Conservation (phyloP, 2,113 vertebrate genomes). For the Eretmochelys imbricata region DNA sequence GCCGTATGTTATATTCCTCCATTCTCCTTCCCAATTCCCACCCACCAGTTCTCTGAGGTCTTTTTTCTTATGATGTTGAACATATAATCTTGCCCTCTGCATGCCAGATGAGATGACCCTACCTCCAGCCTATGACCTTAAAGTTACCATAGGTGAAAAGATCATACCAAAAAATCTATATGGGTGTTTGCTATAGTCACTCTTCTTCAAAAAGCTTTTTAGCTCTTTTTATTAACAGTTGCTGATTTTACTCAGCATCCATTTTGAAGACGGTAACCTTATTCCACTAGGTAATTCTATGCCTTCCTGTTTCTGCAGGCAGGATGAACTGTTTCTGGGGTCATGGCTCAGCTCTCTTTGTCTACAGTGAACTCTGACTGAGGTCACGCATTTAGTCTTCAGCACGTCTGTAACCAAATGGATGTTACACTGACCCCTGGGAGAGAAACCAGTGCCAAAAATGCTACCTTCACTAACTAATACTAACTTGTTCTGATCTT, state of each 20-base stretch:
- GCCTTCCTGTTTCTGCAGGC: not conserved
- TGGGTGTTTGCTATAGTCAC: not conserved
- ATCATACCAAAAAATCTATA: not conserved
- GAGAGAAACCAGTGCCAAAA: conserved; percentile 14
- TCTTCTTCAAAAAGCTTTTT: conserved; percentile 16
- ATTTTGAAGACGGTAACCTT: not conserved
- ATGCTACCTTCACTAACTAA: conserved; percentile 31
- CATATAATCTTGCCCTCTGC: not conserved
- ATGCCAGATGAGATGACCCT: conserved; percentile 2
- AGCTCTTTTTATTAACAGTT: conserved; percentile 11
- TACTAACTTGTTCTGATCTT: conserved; percentile 22
- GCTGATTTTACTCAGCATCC: not conserved
- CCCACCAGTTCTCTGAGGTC: not conserved
- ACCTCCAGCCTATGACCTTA: conserved; percentile 41
- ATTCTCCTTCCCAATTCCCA: not conserved
- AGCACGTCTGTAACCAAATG: conserved; percentile 24
- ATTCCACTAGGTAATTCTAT: conserved; percentile 11
- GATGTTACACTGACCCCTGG: conserved; percentile 42
- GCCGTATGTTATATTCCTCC: accelerated
- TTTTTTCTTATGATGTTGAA: accelerated
- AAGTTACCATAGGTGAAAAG: conserved; percentile 10
- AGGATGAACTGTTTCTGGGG: conserved; percentile 48
- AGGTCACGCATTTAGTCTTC: conserved; percentile 65
- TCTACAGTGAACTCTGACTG: conserved; percentile 63
- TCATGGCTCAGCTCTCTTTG: conserved; percentile 42